A percentile compares a stretch with the other conserved stretches of the same genome.
phyloP scores from a whole-genome alignment of 2,888 invertebrate genomes.

The Gari tellinella region DNA sequence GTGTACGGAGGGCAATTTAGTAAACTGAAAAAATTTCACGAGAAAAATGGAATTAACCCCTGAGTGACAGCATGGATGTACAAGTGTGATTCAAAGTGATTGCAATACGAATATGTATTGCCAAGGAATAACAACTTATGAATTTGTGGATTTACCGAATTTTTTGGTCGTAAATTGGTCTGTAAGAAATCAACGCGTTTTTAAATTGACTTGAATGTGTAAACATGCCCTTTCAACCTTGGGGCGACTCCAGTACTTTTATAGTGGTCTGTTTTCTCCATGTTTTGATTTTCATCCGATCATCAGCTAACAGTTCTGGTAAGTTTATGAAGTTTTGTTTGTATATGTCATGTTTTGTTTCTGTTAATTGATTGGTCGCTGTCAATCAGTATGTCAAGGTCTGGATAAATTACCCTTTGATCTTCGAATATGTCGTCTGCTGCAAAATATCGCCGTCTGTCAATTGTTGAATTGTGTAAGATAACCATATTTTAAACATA shows the following conservation, averaged over 20 bases:
- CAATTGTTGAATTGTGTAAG: too few relatives aligned
- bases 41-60: slow-evolving; percentile 2
- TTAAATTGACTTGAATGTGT: slow-evolving; percentile 46
- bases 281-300: too few relatives aligned
- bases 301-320: too few relatives aligned
- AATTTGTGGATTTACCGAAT: slow-evolving; percentile 34
- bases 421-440: too few relatives aligned
- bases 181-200: slow-evolving; percentile 18
- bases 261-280: too few relatives aligned
- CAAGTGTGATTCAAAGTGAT: slow-evolving; percentile 15
- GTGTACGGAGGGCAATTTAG: background rate
- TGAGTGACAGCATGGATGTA: slow-evolving; percentile 32
- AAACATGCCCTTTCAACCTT: slow-evolving; percentile 63
- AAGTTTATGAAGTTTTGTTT: too few relatives aligned
- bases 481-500: too few relatives aligned
- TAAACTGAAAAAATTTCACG: slow-evolving; percentile 2
- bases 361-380: too few relatives aligned
- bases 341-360: too few relatives aligned
- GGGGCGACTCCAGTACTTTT: slow-evolving; percentile 21
- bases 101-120: slow-evolving; percentile 43
- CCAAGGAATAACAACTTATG: slow-evolving; percentile 3
- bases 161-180: slow-evolving; percentile 35
- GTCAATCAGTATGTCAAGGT: too few relatives aligned
- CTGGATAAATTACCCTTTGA: too few relatives aligned
- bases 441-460: too few relatives aligned